Conservation (phyloP, 2,797 vertebrate species). For the Gymnothorax javanicus region DNA sequence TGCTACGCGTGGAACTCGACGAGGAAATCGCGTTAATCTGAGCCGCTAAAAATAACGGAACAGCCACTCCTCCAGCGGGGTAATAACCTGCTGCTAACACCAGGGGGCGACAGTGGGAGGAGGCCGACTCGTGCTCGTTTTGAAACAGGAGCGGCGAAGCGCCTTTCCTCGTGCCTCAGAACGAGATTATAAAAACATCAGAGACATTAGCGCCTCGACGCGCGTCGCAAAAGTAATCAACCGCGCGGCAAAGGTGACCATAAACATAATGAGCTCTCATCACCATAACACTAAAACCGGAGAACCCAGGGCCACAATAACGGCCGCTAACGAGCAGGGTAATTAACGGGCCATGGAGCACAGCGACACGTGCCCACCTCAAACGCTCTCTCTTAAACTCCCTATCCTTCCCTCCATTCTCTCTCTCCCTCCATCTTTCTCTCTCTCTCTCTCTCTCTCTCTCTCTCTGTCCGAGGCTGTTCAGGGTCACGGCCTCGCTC, state of each 20-base stretch:
- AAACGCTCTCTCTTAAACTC: not conserved
- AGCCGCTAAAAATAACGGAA: not conserved
- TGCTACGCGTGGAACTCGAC: not conserved
- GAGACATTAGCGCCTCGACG: not conserved
- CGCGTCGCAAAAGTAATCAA: conserved; percentile 37
- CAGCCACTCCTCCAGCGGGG: not conserved
- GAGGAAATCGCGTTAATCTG: not conserved
- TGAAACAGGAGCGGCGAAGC: not conserved
- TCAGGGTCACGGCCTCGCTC: conserved; percentile 60
- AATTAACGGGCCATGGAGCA: conserved; percentile 13
- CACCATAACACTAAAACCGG: conserved; percentile 38
- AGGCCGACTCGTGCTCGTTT: not conserved
- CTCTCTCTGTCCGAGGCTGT: conserved; percentile 49
- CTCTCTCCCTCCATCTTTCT: not conserved
- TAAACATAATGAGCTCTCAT: conserved; percentile 43
- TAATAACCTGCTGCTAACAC: not conserved
- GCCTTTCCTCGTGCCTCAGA: not conserved
- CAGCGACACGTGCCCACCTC: not conserved
- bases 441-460: not conserved
- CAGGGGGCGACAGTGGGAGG: not conserved
- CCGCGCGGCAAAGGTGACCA: conserved; percentile 35
- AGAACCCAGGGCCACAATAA: conserved; percentile 45
- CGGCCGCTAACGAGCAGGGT: conserved; percentile 40
- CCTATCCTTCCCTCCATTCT: not conserved
- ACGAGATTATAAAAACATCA: not conserved